Percentiles rank a stretch among this genome's conserved stretches.
phyloP scores from a whole-genome alignment of 2,888 invertebrate genomes.

The Automeris io region DNA sequence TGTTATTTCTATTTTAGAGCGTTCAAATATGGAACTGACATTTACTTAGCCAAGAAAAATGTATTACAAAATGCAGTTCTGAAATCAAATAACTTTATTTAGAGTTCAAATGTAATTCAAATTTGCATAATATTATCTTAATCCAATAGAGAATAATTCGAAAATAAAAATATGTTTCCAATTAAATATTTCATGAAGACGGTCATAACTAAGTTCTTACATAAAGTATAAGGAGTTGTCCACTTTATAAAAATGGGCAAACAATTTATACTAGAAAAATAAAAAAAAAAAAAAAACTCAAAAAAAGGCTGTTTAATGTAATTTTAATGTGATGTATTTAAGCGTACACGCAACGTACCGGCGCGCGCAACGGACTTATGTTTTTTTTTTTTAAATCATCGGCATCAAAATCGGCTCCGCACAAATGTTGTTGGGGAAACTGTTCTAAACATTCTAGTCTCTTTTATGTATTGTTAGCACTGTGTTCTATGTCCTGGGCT shows the following conservation, averaged over 20 bases:
- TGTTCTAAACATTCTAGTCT: no score
- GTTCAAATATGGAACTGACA: not conserved
- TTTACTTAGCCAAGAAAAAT: no score
- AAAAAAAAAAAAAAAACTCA: conserved; percentile 42
- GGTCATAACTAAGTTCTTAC: conserved; percentile 13
- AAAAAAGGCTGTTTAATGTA: conserved; percentile 64
- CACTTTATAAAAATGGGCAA: conserved; percentile 16
- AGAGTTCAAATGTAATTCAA: no score
- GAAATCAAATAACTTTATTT: no score
- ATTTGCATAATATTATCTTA: no score
- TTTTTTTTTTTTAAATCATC: conserved; percentile 8
- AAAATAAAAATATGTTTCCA: not conserved
- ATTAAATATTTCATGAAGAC: not conserved
- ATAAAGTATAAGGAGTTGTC: conserved; percentile 1
- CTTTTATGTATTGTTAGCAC: no score
- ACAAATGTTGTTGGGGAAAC: no score
- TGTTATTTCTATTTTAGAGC: not conserved
- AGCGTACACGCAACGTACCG: conserved; percentile 31
- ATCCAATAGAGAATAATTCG: no score
- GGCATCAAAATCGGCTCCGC: not conserved
- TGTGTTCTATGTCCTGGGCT: no score
- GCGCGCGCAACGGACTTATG: conserved; percentile 52
- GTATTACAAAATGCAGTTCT: no score
- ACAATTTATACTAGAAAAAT: conserved; percentile 27
- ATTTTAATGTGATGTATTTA: conserved; percentile 58